phyloP scores from a whole-genome alignment of 2,113 vertebrate genomes.

The Uropsilus gracilis region DNA sequence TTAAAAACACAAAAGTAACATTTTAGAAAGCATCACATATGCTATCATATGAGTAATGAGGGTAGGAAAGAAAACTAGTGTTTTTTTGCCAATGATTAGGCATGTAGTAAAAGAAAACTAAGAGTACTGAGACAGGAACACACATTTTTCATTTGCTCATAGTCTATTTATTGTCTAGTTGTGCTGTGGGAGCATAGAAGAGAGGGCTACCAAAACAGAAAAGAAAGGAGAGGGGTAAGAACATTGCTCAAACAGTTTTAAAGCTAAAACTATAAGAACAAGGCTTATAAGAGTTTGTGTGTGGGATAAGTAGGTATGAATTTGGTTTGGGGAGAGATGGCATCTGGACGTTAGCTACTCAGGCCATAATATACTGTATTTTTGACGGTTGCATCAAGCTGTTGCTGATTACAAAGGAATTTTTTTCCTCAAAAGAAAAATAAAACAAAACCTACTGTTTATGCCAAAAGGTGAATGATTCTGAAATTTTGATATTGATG shows the following conservation, averaged over 20 bases:
- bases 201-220: not conserved
- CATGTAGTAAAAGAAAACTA: not conserved
- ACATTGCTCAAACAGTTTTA: not conserved
- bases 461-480: not conserved
- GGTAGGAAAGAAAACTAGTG: not conserved
- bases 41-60: not conserved
- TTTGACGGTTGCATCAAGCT: not conserved
- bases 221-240: not conserved
- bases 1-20: not conserved
- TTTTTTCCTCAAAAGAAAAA: not conserved
- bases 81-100: not conserved
- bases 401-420: not conserved
- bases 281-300: not conserved
- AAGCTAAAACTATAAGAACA: not conserved
- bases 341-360: not conserved
- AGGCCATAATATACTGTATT: not conserved
- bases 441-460: not conserved
- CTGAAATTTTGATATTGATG: not conserved
- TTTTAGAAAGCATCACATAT: not conserved
- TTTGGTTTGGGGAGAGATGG: no score
- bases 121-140: not conserved
- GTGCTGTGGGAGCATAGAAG: not conserved
- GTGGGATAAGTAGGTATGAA: accelerated
- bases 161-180: not conserved
- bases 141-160: not conserved